Evolutionary conservation across 2,888 invertebrate genomes (phyloP), one percentile per base, ranked within the genome.

Genomic region (Iselma pallidipennis): DNA sequence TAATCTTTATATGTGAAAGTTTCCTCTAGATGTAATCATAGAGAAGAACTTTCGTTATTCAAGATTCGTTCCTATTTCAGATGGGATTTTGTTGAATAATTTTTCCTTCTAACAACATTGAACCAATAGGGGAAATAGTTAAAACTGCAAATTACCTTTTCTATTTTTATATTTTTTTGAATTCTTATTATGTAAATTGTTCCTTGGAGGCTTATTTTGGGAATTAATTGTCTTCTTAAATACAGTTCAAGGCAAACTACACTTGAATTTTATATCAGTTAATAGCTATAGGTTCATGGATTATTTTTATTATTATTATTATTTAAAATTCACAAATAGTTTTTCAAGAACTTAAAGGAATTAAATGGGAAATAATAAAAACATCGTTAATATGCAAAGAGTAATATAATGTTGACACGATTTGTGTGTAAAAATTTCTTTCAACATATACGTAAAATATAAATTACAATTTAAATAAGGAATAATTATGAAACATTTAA

Each of bases 201-300:
- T 16, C 50, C 26, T 29, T 50, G 28, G 21, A 29, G 50, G 50
- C 5, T 29, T 4, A 23, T 1, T 26, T 50, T 50, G 14, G 29
- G 28, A 50, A 50, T 26, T 49, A 9, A 49, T 49, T 28, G 26
- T 50, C 21, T 50, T 50, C 49, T n/a, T 50, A 10, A 37, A 28
- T 50, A 7, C 28, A 29, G 50, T 50, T 50, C 50, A 50, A 50
- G 50, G 50, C n/a, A 50, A 50, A 50, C 50, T 26, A 19, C 50
- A 28, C 7, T 12, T 49, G 9, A 26, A 25, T 16, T 50, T 28
- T 50, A n/a, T 50, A 12, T 23, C 50, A 50, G 37, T 37, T 37
- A 3, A n/a, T n/a, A n/a, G n/a, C n/a, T n/a, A n/a, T n/a, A 50
- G 50, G 16, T 19, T 19, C n/a, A 26, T 26, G 21, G 21, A 50